These are phyloP conservation scores for Zaprionus africanus DNA, from an alignment of 1,140 invertebrate genomes.

Conservation along the genomic window DNA sequence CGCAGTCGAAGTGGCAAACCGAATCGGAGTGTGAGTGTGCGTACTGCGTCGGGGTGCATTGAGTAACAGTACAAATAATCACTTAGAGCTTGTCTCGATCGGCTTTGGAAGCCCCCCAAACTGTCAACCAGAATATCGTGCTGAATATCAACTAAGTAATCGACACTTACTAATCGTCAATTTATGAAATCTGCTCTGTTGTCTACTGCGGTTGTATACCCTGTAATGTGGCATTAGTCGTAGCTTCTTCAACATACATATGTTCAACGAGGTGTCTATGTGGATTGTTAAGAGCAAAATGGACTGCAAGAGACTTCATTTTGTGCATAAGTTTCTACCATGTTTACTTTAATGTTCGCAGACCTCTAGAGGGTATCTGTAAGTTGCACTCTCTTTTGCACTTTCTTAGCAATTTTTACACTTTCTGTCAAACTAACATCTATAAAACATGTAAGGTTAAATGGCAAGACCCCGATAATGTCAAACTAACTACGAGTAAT, in stretches of 20 bases:
- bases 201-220: not conserved
- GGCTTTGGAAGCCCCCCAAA: not conserved
- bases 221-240: not conserved
- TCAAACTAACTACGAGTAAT: constrained; percentile 15
- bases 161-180: not conserved
- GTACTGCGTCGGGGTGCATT: not conserved
- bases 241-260: not conserved
- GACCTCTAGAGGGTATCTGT: not conserved
- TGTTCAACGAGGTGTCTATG: no score
- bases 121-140: not conserved
- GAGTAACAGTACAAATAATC: not conserved
- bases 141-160: not conserved
- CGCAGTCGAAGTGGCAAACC: not conserved
- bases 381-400: not conserved
- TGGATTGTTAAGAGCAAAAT: not conserved
- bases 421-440: constrained; percentile 1
- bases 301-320: no score
- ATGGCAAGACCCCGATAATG: constrained; percentile 11
- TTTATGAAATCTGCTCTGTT: not conserved
- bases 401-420: not conserved
- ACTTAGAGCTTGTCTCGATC: not conserved
- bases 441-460: constrained; percentile 1
- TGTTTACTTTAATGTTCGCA: no score
- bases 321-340: no score
- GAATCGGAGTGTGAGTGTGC: not conserved